Conservation (phyloP, 2,113 vertebrate genomes). For the Astatoreochromis straeleni region DNA sequence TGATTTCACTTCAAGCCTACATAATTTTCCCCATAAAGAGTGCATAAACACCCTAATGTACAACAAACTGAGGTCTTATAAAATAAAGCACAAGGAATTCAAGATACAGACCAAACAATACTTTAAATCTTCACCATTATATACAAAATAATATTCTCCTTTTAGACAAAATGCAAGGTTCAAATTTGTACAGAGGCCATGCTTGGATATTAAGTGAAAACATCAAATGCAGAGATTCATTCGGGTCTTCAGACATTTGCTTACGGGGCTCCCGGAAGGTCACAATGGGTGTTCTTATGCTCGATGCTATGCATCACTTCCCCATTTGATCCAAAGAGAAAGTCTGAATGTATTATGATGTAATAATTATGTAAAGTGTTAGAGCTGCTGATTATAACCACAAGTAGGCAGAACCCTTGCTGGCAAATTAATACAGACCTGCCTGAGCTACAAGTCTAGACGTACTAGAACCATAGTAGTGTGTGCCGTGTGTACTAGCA, state of each 20-base stretch:
- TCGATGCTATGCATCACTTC: accelerated
- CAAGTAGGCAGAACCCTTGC: not conserved
- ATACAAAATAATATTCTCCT: not conserved
- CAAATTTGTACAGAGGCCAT: not conserved
- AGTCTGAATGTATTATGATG: not conserved
- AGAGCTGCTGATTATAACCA: not conserved
- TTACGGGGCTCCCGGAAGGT: not conserved
- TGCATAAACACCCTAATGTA: not conserved
- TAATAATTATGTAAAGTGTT: not conserved
- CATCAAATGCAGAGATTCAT: not conserved
- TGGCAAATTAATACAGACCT: not conserved
- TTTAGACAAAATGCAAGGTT: not conserved
- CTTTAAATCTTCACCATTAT: not conserved
- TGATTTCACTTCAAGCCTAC: not conserved
- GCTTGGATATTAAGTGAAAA: not conserved
- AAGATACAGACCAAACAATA: not conserved
- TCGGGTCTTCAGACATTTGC: not conserved
- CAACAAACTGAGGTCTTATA: not conserved
- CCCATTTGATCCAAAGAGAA: not conserved
- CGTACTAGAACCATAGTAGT: not conserved
- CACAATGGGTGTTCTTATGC: not conserved
- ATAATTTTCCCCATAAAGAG: not conserved
- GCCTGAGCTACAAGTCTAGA: not conserved
- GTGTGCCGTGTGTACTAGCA: not conserved
- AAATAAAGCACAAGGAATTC: not conserved